Evolutionary conservation across 2,113 vertebrate species (phyloP), one percentile per base, ranked within the genome.

Genomic region (Mola mola): DNA sequence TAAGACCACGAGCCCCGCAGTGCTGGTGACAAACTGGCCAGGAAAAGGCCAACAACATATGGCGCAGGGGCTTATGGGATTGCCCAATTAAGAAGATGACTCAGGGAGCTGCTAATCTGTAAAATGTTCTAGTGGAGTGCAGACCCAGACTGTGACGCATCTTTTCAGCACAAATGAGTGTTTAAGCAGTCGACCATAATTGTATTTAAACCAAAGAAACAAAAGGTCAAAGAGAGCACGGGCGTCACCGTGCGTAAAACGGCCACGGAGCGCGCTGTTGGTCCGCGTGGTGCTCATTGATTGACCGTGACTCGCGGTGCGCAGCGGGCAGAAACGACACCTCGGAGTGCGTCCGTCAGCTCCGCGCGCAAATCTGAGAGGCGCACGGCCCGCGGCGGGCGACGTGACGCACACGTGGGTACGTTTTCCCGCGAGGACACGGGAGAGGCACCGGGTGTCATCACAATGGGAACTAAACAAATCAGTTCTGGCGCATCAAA

Each of bases 31-130:
- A 68, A 60, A 80, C 75, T 53, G 25, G 46, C 83, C 87, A 79
- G 78, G 73, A 86, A 77, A 93, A 91, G 89, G 10, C 84, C 82
- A 91, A 86, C 74, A 90, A 79, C 93, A 95, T 93, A 94, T 94
- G 94, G 94, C 59, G 78, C 75, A 88, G 73, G 71, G 91, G 91
- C 86, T 95, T 94, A 94, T 52, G 78, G 81, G 92, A 94, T 96
- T 94, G 95, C 68, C 83, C 88, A 90, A 91, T 92, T 91, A 92
- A 83, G 85, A 70, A 64, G 79, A 77, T 90, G 91, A 88, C 86
- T 93, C 88, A 89, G 47, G 83, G 81, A 83, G 65, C 2, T 9
- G 58, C 61, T 88, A 88, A 93, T 92, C 91, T 70, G 0, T 66
- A 80, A 70, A 83, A 68, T 78, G 83, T 80, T 72, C 80, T 38